Percentiles rank a stretch among this genome's conserved stretches.
These are phyloP conservation scores for Lymantria monacha DNA, from an alignment of 2,888 invertebrate species.

Conservation along the genomic window DNA sequence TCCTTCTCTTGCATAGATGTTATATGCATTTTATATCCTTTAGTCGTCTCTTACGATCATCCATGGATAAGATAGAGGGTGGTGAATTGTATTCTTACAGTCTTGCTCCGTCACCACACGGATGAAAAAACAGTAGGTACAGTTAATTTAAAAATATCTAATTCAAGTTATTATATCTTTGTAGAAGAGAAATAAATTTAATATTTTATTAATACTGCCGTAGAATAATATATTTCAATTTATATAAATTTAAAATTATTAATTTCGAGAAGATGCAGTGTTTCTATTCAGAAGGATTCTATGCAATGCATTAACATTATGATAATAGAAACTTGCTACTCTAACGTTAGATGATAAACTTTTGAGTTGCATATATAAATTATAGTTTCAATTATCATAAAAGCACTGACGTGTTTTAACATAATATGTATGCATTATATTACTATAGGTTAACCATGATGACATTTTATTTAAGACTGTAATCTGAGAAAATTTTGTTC, in stretches of 20 bases:
- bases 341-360: background rate
- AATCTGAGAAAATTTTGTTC: too few species aligned
- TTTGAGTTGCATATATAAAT: conserved; percentile 2
- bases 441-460: conserved; percentile 10
- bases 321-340: background rate
- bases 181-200: too few species aligned
- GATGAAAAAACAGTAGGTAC: background rate
- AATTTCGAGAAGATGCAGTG: too few species aligned
- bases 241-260: too few species aligned
- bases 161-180: too few species aligned
- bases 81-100: background rate
- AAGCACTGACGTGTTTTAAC: conserved; percentile 18
- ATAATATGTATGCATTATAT: conserved; percentile 16
- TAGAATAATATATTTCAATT: too few species aligned
- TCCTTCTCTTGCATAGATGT: background rate
- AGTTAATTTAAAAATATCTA: background rate
- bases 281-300: too few species aligned
- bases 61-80: background rate
- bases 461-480: background rate
- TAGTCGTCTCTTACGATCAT: background rate
- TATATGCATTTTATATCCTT: background rate
- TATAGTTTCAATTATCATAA: conserved; percentile 33
- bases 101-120: background rate
- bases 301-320: background rate
- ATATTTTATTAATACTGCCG: too few species aligned